Evolutionary conservation across 2,113 vertebrate genomes (phyloP).

Genomic region (Melanotaenia duboulayi): DNA sequence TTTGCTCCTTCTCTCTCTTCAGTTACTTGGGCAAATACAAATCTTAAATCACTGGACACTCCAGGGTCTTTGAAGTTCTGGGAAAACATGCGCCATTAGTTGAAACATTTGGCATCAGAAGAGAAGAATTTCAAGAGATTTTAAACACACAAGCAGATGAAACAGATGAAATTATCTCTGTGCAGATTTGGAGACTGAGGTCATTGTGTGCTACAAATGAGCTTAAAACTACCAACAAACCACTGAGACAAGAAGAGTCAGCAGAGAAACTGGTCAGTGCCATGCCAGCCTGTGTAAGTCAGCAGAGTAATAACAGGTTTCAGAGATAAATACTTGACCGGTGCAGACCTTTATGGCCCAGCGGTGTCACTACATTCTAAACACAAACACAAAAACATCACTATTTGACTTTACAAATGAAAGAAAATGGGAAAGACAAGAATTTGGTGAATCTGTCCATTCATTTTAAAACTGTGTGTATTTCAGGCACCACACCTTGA

Average conservation of each 20-base stretch:
- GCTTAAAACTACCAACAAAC: conserved; percentile 6
- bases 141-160: too few relatives aligned
- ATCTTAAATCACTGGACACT: too few relatives aligned
- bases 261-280: conserved; percentile 40
- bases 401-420: neutral
- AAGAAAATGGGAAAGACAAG: neutral
- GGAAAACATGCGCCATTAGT: too few relatives aligned
- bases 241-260: conserved; percentile 34
- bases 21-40: too few relatives aligned
- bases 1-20: too few relatives aligned
- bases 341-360: conserved; percentile 1
- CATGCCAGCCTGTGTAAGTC: conserved; percentile 26
- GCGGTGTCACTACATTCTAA: conserved; percentile 16
- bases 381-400: neutral
- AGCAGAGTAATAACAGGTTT: conserved; percentile 42
- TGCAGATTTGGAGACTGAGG: conserved; percentile 16
- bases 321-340: neutral
- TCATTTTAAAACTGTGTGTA: conserved; percentile 12
- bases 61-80: too few relatives aligned
- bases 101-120: too few relatives aligned
- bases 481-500: conserved; percentile 16
- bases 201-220: conserved; percentile 40
- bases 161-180: too few relatives aligned
- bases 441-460: neutral
- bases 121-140: neutral